phyloP scores from a whole-genome alignment of 2,888 invertebrate species.

The Eristalis tenax region DNA sequence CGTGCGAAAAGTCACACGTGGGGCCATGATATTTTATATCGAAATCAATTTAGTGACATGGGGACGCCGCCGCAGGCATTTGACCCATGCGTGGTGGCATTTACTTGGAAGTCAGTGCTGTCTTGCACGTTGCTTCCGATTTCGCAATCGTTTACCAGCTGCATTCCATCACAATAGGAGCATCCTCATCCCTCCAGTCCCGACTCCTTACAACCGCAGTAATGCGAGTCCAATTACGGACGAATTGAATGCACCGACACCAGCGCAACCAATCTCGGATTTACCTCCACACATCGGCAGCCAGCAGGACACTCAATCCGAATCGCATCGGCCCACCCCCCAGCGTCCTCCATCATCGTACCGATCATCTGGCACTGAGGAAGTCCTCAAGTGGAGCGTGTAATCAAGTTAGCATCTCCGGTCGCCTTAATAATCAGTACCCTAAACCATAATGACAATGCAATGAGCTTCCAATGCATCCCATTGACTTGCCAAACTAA shows the following conservation, averaged over 20 bases:
- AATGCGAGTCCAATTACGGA: constrained; percentile 67
- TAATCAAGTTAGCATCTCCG: constrained; percentile 62
- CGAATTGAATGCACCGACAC: constrained; percentile 25
- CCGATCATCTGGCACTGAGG: constrained; percentile 15
- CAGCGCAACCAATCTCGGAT: constrained; percentile 57
- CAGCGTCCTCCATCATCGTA: constrained; percentile 3
- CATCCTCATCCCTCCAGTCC: constrained; percentile 4
- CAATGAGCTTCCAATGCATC: constrained; percentile 66
- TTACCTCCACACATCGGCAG: constrained; percentile 36
- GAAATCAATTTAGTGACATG: constrained; percentile 34
- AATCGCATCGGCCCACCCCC: neutral
- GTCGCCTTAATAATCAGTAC: constrained; percentile 29
- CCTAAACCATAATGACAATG: constrained; percentile 51
- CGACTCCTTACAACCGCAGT: constrained; percentile 50
- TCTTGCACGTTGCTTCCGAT: neutral
- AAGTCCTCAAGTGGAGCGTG: constrained; percentile 53
- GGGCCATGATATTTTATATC: constrained; percentile 49
- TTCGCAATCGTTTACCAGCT: constrained; percentile 20
- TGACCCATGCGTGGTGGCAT: no score
- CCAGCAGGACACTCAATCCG: neutral
- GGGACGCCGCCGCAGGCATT: neutral
- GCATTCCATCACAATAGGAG: constrained; percentile 31
- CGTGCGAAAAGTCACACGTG: constrained; percentile 49
- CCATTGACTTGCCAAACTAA: constrained; percentile 52
- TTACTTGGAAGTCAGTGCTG: no score